These are phyloP conservation scores for Acanthochromis polyacanthus DNA, from an alignment of 2,113 vertebrate genomes.

Conservation along the genomic window DNA sequence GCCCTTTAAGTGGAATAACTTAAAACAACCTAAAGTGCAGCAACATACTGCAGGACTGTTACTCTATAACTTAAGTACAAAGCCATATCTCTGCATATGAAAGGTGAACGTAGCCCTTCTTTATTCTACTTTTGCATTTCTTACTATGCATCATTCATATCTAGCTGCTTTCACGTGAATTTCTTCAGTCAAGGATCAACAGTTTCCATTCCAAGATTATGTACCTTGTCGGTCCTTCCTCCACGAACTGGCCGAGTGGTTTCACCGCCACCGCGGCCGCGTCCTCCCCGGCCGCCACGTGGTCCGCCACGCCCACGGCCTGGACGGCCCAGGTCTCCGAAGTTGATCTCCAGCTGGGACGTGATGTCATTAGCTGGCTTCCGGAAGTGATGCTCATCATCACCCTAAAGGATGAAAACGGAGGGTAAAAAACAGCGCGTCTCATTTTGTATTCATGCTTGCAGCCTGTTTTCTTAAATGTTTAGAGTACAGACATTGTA, in stretches of 20 bases:
- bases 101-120: too few relatives aligned
- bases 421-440: too few relatives aligned
- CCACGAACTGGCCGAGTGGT: constrained; percentile 87
- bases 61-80: too few relatives aligned
- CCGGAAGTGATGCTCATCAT: constrained; percentile 95
- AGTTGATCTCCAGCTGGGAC: constrained; percentile 99
- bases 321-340: constrained; percentile 95
- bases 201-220: too few relatives aligned
- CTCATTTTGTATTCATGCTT: neutral
- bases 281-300: constrained; percentile 86
- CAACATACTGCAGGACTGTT: too few relatives aligned
- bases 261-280: constrained; percentile 54
- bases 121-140: too few relatives aligned
- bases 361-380: constrained; percentile 99
- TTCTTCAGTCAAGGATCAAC: too few relatives aligned
- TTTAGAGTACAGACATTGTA: neutral
- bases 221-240: constrained; percentile 93
- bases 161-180: too few relatives aligned
- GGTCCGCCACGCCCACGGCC: constrained; percentile 95
- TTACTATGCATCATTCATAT: too few relatives aligned
- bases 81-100: too few relatives aligned
- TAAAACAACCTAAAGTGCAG: too few relatives aligned
- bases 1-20: too few relatives aligned
- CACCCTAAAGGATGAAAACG: constrained; percentile 81
- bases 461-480: neutral